Percentiles rank a stretch among this genome's conserved stretches.
These are phyloP conservation scores for Sarcophaga subvicina DNA, from an alignment of 2,888 invertebrate species.

Conservation along the genomic window DNA sequence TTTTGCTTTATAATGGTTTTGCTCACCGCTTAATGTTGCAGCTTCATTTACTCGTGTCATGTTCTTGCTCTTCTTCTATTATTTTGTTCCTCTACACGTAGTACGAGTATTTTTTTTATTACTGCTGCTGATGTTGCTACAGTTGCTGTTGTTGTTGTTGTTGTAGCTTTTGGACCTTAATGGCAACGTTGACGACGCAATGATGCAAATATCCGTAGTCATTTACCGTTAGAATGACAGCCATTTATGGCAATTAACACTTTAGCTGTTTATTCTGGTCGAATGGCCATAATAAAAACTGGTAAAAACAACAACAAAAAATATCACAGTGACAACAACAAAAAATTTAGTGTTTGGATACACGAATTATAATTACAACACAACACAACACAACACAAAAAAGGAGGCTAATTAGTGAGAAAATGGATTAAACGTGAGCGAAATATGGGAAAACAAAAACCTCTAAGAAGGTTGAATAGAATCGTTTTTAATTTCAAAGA, in stretches of 20 bases:
- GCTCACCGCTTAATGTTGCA: slow-evolving; percentile 65
- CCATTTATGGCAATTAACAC: slow-evolving; percentile 82
- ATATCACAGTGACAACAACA: slow-evolving; percentile 3
- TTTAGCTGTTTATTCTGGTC: slow-evolving; percentile 80
- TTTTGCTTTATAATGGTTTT: slow-evolving; percentile 47
- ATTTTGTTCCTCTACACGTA: background rate
- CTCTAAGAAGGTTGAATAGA: no score
- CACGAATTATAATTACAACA: background rate
- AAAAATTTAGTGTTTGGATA: slow-evolving; percentile 4
- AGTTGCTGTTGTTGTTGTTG: slow-evolving; percentile 7
- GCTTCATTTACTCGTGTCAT: slow-evolving; percentile 67
- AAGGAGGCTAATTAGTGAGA: background rate
- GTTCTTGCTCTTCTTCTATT: slow-evolving; percentile 40
- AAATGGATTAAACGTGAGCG: background rate
- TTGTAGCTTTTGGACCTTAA: slow-evolving; percentile 51
- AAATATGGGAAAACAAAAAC: background rate
- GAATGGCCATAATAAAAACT: slow-evolving; percentile 65
- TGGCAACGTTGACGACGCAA: slow-evolving; percentile 74
- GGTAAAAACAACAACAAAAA: background rate
- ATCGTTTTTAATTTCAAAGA: no score
- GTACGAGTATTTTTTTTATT: no score
- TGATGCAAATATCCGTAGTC: slow-evolving; percentile 80
- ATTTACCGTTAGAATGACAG: slow-evolving; percentile 82
- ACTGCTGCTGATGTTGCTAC: no score
- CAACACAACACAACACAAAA: background rate